A percentile compares a stretch with the other conserved stretches of the same genome.
Evolutionary conservation across 2,888 invertebrate species (phyloP).

Genomic region (Chelonus formosanus): DNA sequence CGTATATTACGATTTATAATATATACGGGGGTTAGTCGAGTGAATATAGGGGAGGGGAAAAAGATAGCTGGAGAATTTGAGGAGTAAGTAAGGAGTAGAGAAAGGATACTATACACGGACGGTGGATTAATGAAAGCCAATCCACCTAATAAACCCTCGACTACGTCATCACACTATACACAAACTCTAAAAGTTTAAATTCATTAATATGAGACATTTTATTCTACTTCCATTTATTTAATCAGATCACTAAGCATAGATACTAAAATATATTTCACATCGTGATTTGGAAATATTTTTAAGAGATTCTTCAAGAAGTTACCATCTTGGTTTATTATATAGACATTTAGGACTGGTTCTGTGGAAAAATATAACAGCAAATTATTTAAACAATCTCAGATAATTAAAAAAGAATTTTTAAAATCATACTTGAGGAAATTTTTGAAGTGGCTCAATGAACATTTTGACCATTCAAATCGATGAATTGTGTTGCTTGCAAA

Average conservation of each 20-base stretch:
- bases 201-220: too few relatives aligned
- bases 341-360: neutral
- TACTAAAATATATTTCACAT: too few relatives aligned
- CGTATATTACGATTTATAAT: constrained; percentile 62
- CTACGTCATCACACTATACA: constrained; percentile 57
- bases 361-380: neutral
- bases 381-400: neutral
- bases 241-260: too few relatives aligned
- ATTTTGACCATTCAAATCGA: neutral
- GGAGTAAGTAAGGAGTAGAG: constrained; percentile 28
- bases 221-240: too few relatives aligned
- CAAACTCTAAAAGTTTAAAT: constrained; percentile 43
- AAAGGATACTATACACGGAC: neutral
- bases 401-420: neutral
- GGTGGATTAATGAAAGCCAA: constrained; percentile 64
- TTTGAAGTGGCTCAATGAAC: neutral
- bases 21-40: constrained; percentile 34
- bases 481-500: neutral
- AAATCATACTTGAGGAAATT: neutral
- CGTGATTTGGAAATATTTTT: too few relatives aligned
- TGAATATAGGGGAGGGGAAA: neutral
- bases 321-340: neutral
- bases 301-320: too few relatives aligned
- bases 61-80: constrained; percentile 16
- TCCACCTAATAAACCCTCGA: constrained; percentile 48